Percentiles rank a stretch among this genome's conserved stretches.
Conservation (phyloP, 2,113 vertebrate species). For the Gopherus evgoodei region DNA sequence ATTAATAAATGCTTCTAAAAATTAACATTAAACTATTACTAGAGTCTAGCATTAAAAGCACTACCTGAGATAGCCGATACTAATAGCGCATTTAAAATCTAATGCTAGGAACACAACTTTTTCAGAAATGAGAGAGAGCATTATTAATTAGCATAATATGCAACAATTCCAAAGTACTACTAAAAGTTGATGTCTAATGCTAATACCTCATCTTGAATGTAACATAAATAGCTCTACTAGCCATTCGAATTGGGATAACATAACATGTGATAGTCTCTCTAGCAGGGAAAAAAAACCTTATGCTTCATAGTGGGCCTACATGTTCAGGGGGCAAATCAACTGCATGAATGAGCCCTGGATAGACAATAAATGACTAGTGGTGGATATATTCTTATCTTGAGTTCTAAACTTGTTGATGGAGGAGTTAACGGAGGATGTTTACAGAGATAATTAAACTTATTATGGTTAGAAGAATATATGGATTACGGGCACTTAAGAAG, state of each 20-base stretch:
- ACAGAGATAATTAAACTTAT: not conserved
- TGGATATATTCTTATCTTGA: not conserved
- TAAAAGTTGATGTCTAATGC: not conserved
- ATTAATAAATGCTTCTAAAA: not conserved
- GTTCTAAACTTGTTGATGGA: not conserved
- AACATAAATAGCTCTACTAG: not conserved
- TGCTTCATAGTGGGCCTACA: not conserved
- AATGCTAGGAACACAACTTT: not conserved
- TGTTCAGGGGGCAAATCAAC: not conserved
- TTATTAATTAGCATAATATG: not conserved
- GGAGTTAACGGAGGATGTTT: not conserved
- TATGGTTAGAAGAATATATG: not conserved
- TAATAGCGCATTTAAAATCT: not conserved
- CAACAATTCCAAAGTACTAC: not conserved
- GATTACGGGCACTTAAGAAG: not conserved
- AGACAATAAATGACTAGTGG: not conserved
- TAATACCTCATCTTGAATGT: not conserved
- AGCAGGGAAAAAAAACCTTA: not conserved
- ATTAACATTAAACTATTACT: not conserved
- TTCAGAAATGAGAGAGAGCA: conserved; percentile 17
- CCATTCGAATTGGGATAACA: not conserved
- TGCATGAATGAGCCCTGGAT: not conserved
- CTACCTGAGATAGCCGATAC: not conserved
- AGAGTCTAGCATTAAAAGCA: not conserved
- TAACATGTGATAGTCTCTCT: not conserved